Percentiles rank a stretch among this genome's conserved stretches.
Conservation (phyloP, 1,140 invertebrate species). For the Drosophila nigromelanica region DNA sequence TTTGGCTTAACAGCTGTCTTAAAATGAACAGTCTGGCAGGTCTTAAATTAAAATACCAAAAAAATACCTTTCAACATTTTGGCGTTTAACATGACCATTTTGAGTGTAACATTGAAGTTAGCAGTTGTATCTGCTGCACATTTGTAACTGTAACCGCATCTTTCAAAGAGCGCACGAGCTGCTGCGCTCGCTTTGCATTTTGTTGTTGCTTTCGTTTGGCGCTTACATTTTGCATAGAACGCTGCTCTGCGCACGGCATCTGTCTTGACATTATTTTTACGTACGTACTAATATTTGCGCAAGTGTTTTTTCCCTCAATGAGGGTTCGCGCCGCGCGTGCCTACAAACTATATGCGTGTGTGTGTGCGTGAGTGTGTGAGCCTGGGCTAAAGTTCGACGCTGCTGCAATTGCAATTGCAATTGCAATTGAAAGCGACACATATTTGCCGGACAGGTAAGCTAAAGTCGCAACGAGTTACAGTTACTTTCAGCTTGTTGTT, state of each 20-base stretch:
- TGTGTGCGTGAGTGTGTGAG: constrained; percentile 20
- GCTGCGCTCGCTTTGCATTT: constrained; percentile 29
- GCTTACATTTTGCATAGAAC: constrained; percentile 49
- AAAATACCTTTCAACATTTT: neutral
- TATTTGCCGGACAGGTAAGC: constrained; percentile 56
- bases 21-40: neutral
- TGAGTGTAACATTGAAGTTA: constrained; percentile 24
- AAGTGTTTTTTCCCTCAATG: constrained; percentile 41
- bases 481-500: constrained; percentile 57
- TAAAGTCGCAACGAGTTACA: constrained; percentile 49
- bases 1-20: neutral
- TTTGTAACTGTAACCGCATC: constrained; percentile 26
- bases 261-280: constrained; percentile 24
- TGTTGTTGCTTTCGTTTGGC: constrained; percentile 53
- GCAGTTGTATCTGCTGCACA: constrained; percentile 17
- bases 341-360: constrained; percentile 31
- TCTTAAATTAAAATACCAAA: neutral
- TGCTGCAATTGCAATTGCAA: constrained; percentile 29
- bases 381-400: constrained; percentile 60
- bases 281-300: constrained; percentile 64
- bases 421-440: constrained; percentile 72
- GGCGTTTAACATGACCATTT: neutral
- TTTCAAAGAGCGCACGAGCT: constrained; percentile 39
- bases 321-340: constrained; percentile 38
- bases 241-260: constrained; percentile 13